phyloP scores from a whole-genome alignment of 2,113 vertebrate genomes.

The Carlito syrichta region DNA sequence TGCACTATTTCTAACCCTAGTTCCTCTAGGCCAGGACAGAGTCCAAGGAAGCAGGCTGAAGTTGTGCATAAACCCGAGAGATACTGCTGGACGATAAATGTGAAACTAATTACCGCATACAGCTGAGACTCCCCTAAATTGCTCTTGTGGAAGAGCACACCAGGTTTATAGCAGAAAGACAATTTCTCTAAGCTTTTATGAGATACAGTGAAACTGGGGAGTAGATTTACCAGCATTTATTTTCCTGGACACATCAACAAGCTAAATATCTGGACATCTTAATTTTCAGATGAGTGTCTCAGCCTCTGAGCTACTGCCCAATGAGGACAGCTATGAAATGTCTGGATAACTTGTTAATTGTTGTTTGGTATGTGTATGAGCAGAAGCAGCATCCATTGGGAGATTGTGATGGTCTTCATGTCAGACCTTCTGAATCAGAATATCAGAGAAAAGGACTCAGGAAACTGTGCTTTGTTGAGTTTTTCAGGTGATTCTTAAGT shows the following conservation, averaged over 20 bases:
- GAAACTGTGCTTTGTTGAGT: not conserved
- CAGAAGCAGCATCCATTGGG: not conserved
- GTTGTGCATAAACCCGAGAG: not conserved
- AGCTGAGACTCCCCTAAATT: not conserved
- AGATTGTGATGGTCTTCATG: not conserved
- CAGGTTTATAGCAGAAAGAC: not conserved
- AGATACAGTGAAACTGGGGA: not conserved
- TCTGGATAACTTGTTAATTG: not conserved
- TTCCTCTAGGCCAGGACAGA: not conserved
- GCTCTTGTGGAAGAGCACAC: not conserved
- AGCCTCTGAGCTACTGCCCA: not conserved
- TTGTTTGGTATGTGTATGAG: rapidly evolving
- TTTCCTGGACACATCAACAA: not conserved
- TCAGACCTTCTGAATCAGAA: not conserved
- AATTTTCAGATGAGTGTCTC: not conserved
- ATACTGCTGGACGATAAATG: not conserved
- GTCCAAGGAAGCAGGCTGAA: not conserved
- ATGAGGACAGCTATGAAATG: not conserved
- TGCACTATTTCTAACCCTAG: not conserved
- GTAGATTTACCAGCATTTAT: not conserved
- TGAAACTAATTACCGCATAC: not conserved
- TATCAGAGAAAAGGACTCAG: not conserved
- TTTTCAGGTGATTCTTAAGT: not conserved
- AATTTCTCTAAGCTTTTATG: not conserved
- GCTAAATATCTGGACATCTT: not conserved